Percentiles rank a stretch among this genome's conserved stretches.
Evolutionary conservation across 1,140 invertebrate genomes (phyloP).

Genomic region (Procambarus virginalis): DNA sequence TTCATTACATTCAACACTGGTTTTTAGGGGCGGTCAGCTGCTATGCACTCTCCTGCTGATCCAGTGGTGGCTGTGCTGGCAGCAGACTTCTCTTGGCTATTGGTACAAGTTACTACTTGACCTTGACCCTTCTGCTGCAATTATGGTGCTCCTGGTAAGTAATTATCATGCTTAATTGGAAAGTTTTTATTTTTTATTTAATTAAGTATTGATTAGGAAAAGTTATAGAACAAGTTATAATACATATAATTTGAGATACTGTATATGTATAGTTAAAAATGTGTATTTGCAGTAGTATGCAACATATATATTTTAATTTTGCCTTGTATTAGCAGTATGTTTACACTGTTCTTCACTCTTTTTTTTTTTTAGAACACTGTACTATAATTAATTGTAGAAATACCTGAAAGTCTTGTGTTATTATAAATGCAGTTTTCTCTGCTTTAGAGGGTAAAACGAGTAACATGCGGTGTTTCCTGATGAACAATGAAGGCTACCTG

Average conservation of each 20-base stretch:
- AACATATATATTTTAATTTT: too few species aligned
- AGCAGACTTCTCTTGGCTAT: conserved; percentile 70
- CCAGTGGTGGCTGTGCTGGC: conserved; percentile 63
- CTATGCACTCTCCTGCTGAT: conserved; percentile 50
- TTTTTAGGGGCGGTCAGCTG: conserved; percentile 47
- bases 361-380: too few species aligned
- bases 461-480: conserved; percentile 84
- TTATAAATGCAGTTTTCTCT: not conserved
- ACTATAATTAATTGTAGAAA: too few species aligned
- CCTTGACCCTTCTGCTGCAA: conserved; percentile 68
- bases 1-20: too few species aligned
- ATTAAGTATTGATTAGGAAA: too few species aligned
- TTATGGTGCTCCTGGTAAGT: not conserved
- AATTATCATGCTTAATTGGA: not conserved
- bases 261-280: too few species aligned
- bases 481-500: conserved; percentile 92
- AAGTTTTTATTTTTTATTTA: too few species aligned
- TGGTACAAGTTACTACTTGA: conserved; percentile 70
- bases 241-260: too few species aligned
- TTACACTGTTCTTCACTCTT: too few species aligned
- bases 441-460: not conserved
- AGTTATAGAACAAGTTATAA: too few species aligned
- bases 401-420: not conserved
- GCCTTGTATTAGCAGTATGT: too few species aligned
- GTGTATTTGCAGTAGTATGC: too few species aligned